Conservation (phyloP, 2,888 invertebrate genomes). For the Drosophila rubida region DNA sequence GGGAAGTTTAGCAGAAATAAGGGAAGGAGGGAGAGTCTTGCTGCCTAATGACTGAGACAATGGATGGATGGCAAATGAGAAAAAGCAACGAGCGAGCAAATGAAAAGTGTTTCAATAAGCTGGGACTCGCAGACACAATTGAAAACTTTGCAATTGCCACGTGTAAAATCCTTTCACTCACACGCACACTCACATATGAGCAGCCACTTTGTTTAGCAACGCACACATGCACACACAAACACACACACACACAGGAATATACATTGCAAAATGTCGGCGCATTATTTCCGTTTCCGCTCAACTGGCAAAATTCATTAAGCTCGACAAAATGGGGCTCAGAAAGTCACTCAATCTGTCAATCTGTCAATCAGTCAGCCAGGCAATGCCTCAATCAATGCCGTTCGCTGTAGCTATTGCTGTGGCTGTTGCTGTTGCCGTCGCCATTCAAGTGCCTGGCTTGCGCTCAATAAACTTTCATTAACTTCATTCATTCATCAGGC, state of each 20-base stretch:
- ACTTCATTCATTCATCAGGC: slow-evolving; percentile 60
- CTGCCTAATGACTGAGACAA: slow-evolving; percentile 52
- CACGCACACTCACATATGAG: neutral
- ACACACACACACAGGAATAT: slow-evolving; percentile 8
- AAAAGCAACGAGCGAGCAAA: slow-evolving; percentile 40
- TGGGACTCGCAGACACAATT: slow-evolving; percentile 34
- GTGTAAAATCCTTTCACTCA: slow-evolving; percentile 33
- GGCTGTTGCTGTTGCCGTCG: slow-evolving; percentile 1
- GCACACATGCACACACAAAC: slow-evolving; percentile 4
- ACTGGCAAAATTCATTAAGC: slow-evolving; percentile 79
- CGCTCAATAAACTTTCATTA: slow-evolving; percentile 75
- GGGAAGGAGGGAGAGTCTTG: neutral
- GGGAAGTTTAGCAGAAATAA: neutral
- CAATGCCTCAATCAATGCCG: slow-evolving; percentile 34
- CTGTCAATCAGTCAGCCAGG: slow-evolving; percentile 31
- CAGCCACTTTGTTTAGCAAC: slow-evolving; percentile 1
- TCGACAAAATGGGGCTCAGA: slow-evolving; percentile 53
- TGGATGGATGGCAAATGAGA: slow-evolving; percentile 37
- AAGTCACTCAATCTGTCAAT: slow-evolving; percentile 42
- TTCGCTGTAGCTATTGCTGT: neutral
- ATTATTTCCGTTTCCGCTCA: slow-evolving; percentile 77
- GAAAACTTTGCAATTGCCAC: slow-evolving; percentile 60
- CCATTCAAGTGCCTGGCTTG: slow-evolving; percentile 49
- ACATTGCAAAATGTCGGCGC: slow-evolving; percentile 61
- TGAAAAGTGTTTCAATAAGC: slow-evolving; percentile 65